Percentiles rank a stretch among this genome's conserved stretches.
phyloP scores from a whole-genome alignment of 2,113 vertebrate genomes.

The Xiphophorus maculatus region DNA sequence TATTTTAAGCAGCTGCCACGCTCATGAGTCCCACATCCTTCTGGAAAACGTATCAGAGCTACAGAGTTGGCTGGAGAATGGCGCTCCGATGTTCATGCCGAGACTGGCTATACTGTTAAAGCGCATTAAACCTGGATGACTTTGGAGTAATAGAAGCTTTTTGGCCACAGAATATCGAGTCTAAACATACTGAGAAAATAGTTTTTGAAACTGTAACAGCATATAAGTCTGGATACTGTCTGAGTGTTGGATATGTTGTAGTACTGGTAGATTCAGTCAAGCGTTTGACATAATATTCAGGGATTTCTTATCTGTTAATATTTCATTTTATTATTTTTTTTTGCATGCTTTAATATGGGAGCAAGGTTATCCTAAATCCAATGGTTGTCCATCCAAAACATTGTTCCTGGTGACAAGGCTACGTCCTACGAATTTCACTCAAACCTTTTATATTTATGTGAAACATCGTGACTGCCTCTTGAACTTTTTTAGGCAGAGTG shows the following conservation, averaged over 20 bases:
- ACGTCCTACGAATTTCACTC: no score
- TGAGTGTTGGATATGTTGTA: slow-evolving; percentile 34
- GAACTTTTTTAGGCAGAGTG: neutral
- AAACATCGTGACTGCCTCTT: no score
- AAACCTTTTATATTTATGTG: no score
- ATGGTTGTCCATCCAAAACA: no score
- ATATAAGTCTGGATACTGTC: slow-evolving; percentile 68
- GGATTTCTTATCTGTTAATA: no score
- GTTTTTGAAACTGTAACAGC: slow-evolving; percentile 37
- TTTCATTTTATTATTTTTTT: no score
- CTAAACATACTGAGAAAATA: neutral
- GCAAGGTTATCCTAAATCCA: no score
- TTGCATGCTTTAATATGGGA: no score
- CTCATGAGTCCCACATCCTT: slow-evolving; percentile 74
- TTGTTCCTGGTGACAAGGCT: no score
- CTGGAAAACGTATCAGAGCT: slow-evolving; percentile 76
- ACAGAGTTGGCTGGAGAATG: slow-evolving; percentile 50
- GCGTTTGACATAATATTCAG: no score
- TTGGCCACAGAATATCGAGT: slow-evolving; percentile 54
- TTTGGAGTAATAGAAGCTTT: slow-evolving; percentile 72
- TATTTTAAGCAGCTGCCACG: slow-evolving; percentile 78
- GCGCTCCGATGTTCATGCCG: slow-evolving; percentile 43
- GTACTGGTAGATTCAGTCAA: no score
- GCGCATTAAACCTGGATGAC: slow-evolving; percentile 59
- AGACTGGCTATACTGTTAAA: slow-evolving; percentile 66